Evolutionary conservation across 92 coral and sea anemone species (phyloP), one percentile per base, ranked within the genome.

Genomic region (Phymanthus crucifer): DNA sequence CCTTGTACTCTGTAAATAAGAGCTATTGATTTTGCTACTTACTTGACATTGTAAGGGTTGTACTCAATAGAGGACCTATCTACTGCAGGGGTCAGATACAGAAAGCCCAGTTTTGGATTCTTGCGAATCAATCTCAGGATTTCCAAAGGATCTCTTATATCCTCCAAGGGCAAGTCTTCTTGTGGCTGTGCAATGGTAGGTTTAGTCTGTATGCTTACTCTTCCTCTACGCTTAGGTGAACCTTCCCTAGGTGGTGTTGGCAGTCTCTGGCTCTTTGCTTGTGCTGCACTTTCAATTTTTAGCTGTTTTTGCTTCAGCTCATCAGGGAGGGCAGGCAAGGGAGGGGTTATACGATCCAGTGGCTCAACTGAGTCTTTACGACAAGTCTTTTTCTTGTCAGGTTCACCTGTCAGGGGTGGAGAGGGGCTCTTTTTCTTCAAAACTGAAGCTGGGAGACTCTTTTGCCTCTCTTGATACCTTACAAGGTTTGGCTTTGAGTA

Each of bases 31-130:
- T 29, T n/a, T 21, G 33, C n/a, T n/a, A 84, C 98, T 86, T 74
- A 95, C 98, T 90, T 93, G 54, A 95, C 85, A 80, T 95, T 95
- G 83, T 95, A 95, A 7, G 98, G 98, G 50, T 93, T 95, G 88
- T 95, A 95, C 66, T 90, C 93, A 71, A 93, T 95, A 36, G 98
- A 95, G 32, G 98, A 93, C 48, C 89, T 88, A 58, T 90, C 98
- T 46, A 95, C 98, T 38, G 98, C 98, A 46, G 98, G 97, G 4
- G 97, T 93, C 84, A 95, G 86, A 54, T 95, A 95, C 75, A 95
- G 90, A 82, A 95, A 95, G 3, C 98, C 98, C 45, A 95, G 93
- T 67, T 88, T 93, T 13, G 93, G 91, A 70, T 95, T 95, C 76
- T 90, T 81, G 67, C 91, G 86, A 18, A 95, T 85, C 69, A 90